A percentile compares a stretch with the other conserved stretches of the same genome.
phyloP scores from a whole-genome alignment of 64 coral and sea anemone genomes.

The Montipora efflorescens region DNA sequence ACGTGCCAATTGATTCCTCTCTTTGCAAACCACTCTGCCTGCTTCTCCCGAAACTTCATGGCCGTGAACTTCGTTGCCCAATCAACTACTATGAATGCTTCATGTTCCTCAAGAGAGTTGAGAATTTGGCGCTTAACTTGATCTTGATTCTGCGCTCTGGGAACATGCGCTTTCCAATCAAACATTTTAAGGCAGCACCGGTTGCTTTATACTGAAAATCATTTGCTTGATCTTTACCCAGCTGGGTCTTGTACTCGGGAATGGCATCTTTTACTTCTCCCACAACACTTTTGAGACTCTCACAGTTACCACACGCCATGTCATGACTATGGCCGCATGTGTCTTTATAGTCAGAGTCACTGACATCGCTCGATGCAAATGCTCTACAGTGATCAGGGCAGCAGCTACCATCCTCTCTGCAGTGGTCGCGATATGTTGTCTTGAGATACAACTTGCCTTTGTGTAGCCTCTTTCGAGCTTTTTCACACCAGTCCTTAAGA shows the following conservation, averaged over 20 bases:
- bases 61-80: constrained; percentile 58
- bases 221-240: constrained; percentile 1
- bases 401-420: not conserved
- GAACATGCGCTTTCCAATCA: constrained; percentile 21
- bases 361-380: constrained; percentile 24
- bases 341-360: constrained; percentile 17
- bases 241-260: not conserved
- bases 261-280: constrained; percentile 6
- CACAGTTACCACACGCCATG: not conserved
- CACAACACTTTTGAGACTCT: not conserved
- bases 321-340: constrained; percentile 24
- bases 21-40: constrained; percentile 35
- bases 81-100: constrained; percentile 35
- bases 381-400: constrained; percentile 52
- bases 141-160: constrained; percentile 45
- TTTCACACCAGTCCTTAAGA: not conserved
- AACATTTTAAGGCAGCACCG: constrained; percentile 13
- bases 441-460: constrained; percentile 28
- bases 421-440: constrained; percentile 30
- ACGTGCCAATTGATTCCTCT: constrained; percentile 49
- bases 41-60: constrained; percentile 28
- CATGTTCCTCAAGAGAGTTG: not conserved
- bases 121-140: constrained; percentile 31
- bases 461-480: constrained; percentile 14
- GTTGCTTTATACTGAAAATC: constrained; percentile 38